Evolutionary conservation across 2,888 invertebrate species (phyloP).

Genomic region (Andrena praecox): DNA sequence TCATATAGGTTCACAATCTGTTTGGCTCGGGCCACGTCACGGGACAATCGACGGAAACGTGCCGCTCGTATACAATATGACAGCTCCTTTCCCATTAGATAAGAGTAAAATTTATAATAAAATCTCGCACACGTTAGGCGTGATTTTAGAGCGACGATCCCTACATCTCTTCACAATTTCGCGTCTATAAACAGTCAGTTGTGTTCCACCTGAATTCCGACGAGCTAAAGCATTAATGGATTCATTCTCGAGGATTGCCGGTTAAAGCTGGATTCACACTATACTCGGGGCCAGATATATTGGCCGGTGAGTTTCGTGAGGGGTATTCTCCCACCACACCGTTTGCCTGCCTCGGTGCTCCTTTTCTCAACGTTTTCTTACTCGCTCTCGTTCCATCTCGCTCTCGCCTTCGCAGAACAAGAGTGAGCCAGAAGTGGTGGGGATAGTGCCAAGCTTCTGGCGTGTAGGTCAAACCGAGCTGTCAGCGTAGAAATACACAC

Average conservation of each 20-base stretch:
- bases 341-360: too few relatives aligned
- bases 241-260: conserved; percentile 16
- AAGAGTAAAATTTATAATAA: not conserved
- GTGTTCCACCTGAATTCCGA: not conserved
- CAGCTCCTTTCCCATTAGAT: not conserved
- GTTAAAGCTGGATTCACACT: not conserved
- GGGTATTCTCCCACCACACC: too few relatives aligned
- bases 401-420: too few relatives aligned
- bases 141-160: not conserved
- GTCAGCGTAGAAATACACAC: too few relatives aligned
- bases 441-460: too few relatives aligned
- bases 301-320: too few relatives aligned
- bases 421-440: too few relatives aligned
- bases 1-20: conserved; percentile 70
- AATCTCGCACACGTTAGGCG: not conserved
- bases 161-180: not conserved
- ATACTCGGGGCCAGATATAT: too few relatives aligned
- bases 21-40: conserved; percentile 69
- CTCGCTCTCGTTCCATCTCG: too few relatives aligned
- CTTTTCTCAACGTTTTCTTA: too few relatives aligned
- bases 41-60: conserved; percentile 65
- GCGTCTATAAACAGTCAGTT: not conserved
- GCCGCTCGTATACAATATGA: conserved; percentile 7
- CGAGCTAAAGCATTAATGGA: conserved; percentile 26
- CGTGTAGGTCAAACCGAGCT: too few relatives aligned